phyloP scores from a whole-genome alignment of 2,888 invertebrate genomes.

The Homarus gammarus region DNA sequence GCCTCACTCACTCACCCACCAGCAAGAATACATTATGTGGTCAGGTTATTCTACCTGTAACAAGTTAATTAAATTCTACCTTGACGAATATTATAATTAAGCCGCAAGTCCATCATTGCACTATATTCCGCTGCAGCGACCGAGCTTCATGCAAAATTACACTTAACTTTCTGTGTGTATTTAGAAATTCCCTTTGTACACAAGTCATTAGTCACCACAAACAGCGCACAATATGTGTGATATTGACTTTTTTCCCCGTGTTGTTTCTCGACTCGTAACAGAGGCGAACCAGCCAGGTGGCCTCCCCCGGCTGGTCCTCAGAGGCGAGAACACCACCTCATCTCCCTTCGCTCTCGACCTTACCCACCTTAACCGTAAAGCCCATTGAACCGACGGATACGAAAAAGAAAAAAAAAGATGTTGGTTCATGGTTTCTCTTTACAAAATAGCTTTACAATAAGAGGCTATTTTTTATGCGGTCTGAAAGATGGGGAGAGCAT shows the following conservation, averaged over 20 bases:
- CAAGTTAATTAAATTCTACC: constrained; percentile 45
- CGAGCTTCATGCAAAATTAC: constrained; percentile 68
- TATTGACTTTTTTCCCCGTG: constrained; percentile 58
- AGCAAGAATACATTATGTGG: constrained; percentile 17
- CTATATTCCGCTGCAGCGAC: constrained; percentile 1
- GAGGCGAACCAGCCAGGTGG: constrained; percentile 14
- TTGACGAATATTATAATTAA: constrained; percentile 48
- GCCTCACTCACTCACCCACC: neutral
- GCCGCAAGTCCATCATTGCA: constrained; percentile 16
- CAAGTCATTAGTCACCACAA: constrained; percentile 71
- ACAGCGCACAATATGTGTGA: constrained; percentile 65
- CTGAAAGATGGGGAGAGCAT: constrained; percentile 41
- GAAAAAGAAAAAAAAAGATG: constrained; percentile 12
- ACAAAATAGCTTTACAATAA: constrained; percentile 47
- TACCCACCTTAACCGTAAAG: constrained; percentile 2
- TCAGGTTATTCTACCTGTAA: neutral
- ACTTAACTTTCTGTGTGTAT: constrained; percentile 62
- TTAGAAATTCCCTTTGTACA: constrained; percentile 70
- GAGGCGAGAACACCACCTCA: neutral
- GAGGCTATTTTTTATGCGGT: constrained; percentile 33
- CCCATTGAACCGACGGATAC: constrained; percentile 18
- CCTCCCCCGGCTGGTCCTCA: neutral
- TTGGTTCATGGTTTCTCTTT: constrained; percentile 9
- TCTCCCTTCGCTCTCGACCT: neutral
- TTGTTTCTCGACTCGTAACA: constrained; percentile 46